Evolutionary conservation across 2,113 vertebrate species (phyloP), one percentile per base, ranked within the genome.

Genomic region (Paratilapia polleni): DNA sequence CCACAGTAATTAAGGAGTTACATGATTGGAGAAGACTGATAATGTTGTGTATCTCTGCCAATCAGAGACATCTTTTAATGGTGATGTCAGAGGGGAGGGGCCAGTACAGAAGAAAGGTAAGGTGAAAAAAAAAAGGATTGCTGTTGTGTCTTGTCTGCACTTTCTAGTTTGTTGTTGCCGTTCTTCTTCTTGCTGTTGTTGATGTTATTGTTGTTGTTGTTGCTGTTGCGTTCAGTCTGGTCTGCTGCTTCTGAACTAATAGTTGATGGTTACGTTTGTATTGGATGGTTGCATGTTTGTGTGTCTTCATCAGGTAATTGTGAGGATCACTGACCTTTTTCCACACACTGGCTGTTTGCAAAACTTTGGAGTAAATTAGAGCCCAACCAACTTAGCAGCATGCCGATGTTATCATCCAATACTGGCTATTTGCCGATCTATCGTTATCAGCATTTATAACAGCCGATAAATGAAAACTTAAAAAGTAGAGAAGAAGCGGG

Each of bases 1-100:
- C n/a, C n/a, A n/a, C 24, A 13, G 3, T 1, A 36, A 31, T 61
- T 8, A 59, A 6, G 15, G 15, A 63, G 70, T 75, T 43, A 10
- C 68, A 47, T 61, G 12, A 60, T 8, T 17, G 5, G 10, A 26
- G 24, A 31, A 59, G 54, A 28, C 6, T 17, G 31, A 31, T 20
- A 1, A 26, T 24, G 8, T 79, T 60, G 1, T 91, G 60, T 75
- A 2, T 86, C 5, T 89, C 79, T 86, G 64, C 83, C 82, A 81
- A 85, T 87, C 92, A 95, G 94, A 95, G 79, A 90, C 89, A 0
- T 91, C 84, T 36, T 93, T 93, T 90, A 95, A 95, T 20, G 92
- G 94, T 70, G 93, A 90, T 56, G 85, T 95, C 84, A 92, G 81
- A 87, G 89, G 79, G 34, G 89, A 90, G 66, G 78, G 57, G 70